phyloP scores from a whole-genome alignment of 2,113 vertebrate species.

The Dicerorhinus sumatrensis region DNA sequence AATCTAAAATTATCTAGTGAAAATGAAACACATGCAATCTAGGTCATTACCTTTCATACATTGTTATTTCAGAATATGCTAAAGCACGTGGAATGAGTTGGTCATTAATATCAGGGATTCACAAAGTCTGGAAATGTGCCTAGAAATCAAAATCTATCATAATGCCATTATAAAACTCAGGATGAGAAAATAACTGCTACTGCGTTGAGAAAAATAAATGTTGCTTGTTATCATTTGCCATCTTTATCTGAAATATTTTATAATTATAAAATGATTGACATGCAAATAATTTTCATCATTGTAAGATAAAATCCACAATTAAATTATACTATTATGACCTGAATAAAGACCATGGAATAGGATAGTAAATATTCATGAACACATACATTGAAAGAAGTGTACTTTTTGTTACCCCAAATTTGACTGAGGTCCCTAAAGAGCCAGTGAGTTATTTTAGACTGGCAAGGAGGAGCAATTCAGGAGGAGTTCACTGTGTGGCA shows the following conservation, averaged over 20 bases:
- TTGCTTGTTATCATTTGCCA: constrained; percentile 35
- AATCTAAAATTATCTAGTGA: constrained; percentile 5
- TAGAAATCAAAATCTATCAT: constrained; percentile 59
- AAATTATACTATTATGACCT: neutral
- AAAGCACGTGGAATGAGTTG: constrained; percentile 11
- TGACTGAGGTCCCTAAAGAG: neutral
- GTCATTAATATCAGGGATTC: constrained; percentile 49
- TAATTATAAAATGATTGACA: constrained; percentile 13
- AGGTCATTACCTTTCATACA: constrained; percentile 62
- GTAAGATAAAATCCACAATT: neutral
- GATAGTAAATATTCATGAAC: neutral
- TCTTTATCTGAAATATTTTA: constrained; percentile 57
- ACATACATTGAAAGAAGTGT: neutral
- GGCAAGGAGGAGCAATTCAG: fast-evolving
- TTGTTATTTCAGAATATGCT: constrained; percentile 61
- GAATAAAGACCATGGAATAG: neutral
- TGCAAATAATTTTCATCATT: constrained; percentile 6
- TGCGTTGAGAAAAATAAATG: constrained; percentile 33
- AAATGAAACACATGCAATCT: constrained; percentile 44
- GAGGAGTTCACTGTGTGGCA: neutral
- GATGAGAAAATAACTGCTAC: constrained; percentile 45
- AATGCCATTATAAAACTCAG: constrained; percentile 55
- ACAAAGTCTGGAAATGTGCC: constrained; percentile 65
- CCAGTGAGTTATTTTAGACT: neutral
- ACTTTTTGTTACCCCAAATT: neutral